These are phyloP conservation scores for Tyrannus savana DNA, from an alignment of 2,113 vertebrate species.

Conservation along the genomic window DNA sequence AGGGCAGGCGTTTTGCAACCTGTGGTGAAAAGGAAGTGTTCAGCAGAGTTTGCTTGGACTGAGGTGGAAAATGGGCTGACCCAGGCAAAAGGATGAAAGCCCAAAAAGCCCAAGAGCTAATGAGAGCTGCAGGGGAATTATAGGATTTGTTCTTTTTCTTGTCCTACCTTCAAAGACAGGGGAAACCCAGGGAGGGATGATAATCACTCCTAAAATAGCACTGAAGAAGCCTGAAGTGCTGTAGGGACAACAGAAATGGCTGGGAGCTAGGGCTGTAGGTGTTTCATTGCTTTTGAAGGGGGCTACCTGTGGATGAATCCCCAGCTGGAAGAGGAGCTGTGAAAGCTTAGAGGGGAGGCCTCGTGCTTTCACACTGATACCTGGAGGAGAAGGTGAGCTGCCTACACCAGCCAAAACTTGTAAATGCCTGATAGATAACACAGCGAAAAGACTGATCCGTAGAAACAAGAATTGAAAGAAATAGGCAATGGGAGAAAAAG, in stretches of 20 bases:
- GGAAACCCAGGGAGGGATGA: neutral
- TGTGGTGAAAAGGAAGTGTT: neutral
- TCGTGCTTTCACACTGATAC: accelerated
- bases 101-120: neutral
- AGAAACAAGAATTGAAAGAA: neutral
- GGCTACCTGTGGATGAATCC: neutral
- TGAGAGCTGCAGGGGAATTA: neutral
- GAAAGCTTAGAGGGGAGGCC: neutral
- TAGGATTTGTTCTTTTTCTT: neutral
- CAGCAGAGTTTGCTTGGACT: neutral
- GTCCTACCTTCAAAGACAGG: neutral
- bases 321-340: neutral
- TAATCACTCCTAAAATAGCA: neutral
- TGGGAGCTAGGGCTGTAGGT: neutral
- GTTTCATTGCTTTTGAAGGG: neutral
- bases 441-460: neutral
- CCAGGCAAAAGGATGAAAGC: neutral
- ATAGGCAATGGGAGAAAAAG: neutral
- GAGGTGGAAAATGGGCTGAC: neutral
- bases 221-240: neutral
- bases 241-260: neutral
- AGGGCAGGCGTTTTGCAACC: neutral
- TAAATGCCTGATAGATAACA: neutral
- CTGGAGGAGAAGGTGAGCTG: neutral
- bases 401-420: neutral